Evolutionary conservation across 2,113 vertebrate genomes (phyloP).

Genomic region (Bubo blakistoni): DNA sequence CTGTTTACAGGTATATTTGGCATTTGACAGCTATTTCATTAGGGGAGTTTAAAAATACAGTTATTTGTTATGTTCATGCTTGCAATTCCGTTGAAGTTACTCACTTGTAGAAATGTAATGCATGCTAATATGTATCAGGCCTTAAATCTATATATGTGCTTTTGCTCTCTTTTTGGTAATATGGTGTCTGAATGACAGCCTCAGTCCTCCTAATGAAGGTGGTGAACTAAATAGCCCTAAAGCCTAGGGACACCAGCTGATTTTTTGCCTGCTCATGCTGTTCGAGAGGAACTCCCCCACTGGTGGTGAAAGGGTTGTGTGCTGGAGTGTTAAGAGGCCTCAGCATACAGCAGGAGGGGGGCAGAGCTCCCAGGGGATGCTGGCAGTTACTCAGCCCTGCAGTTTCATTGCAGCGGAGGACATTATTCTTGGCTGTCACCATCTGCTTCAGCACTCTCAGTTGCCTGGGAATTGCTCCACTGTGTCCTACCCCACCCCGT

Average conservation of each 20-base stretch:
- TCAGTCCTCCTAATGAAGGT: background rate
- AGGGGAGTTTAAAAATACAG: background rate
- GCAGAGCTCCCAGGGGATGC: background rate
- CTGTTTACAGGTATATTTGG: background rate
- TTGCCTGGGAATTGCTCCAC: background rate
- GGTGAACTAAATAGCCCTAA: background rate
- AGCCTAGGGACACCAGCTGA: background rate
- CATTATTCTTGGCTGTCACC: background rate
- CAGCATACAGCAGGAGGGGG: background rate
- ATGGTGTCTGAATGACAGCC: background rate
- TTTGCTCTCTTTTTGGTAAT: background rate
- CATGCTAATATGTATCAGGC: fast-evolving
- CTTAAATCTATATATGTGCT: background rate
- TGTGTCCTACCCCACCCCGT: fast-evolving
- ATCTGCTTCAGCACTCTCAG: background rate
- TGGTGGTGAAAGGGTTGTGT: background rate
- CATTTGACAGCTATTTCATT: background rate
- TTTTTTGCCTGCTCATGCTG: background rate
- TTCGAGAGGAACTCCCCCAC: fast-evolving
- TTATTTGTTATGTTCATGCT: background rate
- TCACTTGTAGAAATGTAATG: background rate
- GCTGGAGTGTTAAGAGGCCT: background rate
- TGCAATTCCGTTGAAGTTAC: background rate
- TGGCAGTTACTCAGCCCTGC: background rate
- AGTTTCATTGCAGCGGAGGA: background rate